Conservation (phyloP, 2,888 invertebrate genomes). For the Hirtodrosophila alboralis region DNA sequence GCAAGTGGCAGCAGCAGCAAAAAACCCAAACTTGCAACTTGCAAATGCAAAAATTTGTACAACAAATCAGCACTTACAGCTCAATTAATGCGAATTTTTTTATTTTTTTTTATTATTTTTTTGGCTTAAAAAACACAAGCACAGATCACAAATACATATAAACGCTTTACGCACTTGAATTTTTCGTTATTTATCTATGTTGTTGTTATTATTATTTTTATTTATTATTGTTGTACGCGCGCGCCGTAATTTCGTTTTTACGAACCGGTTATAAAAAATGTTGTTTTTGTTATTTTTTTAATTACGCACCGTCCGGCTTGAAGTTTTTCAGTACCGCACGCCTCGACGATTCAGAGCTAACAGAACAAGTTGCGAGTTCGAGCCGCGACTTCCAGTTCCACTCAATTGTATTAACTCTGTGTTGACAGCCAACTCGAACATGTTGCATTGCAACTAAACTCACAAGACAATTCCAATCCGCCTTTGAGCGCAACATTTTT, state of each 20-base stretch:
- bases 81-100: conserved; percentile 63
- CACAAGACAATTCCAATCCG: too few species aligned
- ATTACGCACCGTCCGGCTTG: conserved; percentile 49
- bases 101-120: too few species aligned
- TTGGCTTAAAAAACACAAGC: conserved; percentile 8
- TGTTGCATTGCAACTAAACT: too few species aligned
- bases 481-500: too few species aligned
- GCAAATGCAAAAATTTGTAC: conserved; percentile 71
- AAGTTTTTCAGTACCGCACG: conserved; percentile 62
- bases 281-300: conserved; percentile 13
- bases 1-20: conserved; percentile 17
- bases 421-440: conserved; percentile 34
- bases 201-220: conserved; percentile 15
- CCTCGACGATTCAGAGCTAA: conserved; percentile 62
- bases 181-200: conserved; percentile 4
- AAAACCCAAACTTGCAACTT: conserved; percentile 15
- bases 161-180: conserved; percentile 17
- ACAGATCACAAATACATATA: conserved; percentile 7
- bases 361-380: conserved; percentile 63
- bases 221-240: conserved; percentile 27
- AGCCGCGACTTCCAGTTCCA: conserved; percentile 46
- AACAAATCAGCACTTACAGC: conserved; percentile 73
- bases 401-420: conserved; percentile 31
- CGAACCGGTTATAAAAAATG: conserved; percentile 40
- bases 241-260: conserved; percentile 32